Evolutionary conservation across 2,888 invertebrate genomes (phyloP), one percentile per base, ranked within the genome.

Genomic region (Danaus chrysippus): DNA sequence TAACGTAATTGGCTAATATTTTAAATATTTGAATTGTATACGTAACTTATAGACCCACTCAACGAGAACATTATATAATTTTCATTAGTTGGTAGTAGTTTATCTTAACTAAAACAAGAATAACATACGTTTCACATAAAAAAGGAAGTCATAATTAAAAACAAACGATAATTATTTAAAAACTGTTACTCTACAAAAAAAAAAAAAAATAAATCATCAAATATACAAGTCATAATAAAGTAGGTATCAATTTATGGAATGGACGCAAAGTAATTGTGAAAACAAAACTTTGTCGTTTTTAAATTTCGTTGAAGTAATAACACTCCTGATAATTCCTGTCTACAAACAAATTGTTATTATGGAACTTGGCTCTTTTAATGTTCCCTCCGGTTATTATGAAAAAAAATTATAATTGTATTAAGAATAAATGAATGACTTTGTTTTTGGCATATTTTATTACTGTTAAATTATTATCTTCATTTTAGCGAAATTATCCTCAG

Each of bases 221-320:
- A 43, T 34, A 3, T 34, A 34, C 23, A 34, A 34, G 23, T 34
- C 23, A 34, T 34, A 34, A 34, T 34, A 34, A 34, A 34, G 23
- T 46, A 15, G 10, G 15, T n/a, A 46, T 46, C 46, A 49, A 49
- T 49, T 49, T 49, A 17, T 3, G 49, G 17, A 49, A 49, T 49
- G 49, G 49, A 17, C 9, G 17, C 49, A 49, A 49, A n/a, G 15
- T 49, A 49, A 17, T 10, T 3, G 10, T 49, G 8, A 46, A n/a
- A 46, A 46, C 12, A 15, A 13, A 46, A 11, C 15, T 13, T 46
- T 46, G n/a, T n/a, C n/a, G 15, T 13, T 5, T 13, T 13, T 6
- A 17, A 9, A 17, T 10, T 49, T 49, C 17, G 49, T n/a, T n/a
- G 15, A 5, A 15, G 17, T 17, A 17, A 49, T 17, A 49, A 17